A percentile compares a stretch with the other conserved stretches of the same genome.
Evolutionary conservation across 2,797 vertebrate species (phyloP).

Genomic region (Eulemur albifrons): DNA sequence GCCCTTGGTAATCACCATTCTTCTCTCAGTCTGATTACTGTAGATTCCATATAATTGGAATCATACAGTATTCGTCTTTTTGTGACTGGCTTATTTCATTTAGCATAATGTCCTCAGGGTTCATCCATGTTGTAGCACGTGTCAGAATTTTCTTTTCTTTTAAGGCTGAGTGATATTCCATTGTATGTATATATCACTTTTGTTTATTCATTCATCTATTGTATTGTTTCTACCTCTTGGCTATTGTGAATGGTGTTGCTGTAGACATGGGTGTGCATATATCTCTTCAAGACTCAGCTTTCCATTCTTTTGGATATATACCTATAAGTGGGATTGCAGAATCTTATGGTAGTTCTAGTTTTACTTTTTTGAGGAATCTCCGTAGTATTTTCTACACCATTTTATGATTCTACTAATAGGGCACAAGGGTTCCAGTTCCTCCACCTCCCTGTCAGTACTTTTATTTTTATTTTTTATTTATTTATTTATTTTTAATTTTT

Average conservation of each 20-base stretch:
- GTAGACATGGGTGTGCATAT: neutral
- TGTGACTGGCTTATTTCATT: neutral
- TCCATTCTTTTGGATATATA: neutral
- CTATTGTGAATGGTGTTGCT: neutral
- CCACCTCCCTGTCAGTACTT: neutral
- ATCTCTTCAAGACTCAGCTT: neutral
- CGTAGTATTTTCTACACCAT: neutral
- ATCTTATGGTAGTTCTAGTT: neutral
- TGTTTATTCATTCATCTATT: neutral
- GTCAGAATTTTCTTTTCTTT: neutral
- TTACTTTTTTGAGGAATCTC: neutral
- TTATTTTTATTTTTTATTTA: no score
- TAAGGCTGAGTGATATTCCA: neutral
- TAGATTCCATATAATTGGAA: neutral
- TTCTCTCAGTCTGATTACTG: neutral
- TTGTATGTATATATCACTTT: neutral
- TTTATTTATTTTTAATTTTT: no score
- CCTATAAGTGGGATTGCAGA: neutral
- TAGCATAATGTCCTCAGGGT: neutral
- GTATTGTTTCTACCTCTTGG: neutral
- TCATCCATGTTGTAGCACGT: neutral
- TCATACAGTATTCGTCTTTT: neutral
- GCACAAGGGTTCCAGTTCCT: neutral
- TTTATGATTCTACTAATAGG: neutral
- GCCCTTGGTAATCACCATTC: neutral